Base-by-base conservation (phyloP, 1,140 invertebrate genomes). In the Tetramorium simillimum region DNA sequence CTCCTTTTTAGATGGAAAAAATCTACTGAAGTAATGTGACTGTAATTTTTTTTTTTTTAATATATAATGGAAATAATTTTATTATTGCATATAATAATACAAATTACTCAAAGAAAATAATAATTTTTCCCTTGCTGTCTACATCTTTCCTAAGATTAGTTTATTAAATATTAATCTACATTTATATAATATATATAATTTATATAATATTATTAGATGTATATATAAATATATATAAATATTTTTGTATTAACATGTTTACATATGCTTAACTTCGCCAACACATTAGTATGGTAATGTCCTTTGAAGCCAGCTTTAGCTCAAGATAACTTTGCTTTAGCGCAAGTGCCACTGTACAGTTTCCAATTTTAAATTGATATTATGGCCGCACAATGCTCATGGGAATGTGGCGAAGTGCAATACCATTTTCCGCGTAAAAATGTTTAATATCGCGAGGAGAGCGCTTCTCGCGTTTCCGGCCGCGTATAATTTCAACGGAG, bases 351-450 rank as follows among this genome's bases (percentile, higher is more conserved):
- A 43, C 49, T 70, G 33, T 21, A 65, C 3, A 5, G 28, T 80
- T 56, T 72, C 12, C 51, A 56, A 81, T 72, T 70, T 72, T 70
- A 70, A 72, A 70, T 81, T 70, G 16, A 81, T 81, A 81, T 81
- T 81, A 81, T 37, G 37, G 16, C 21, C 49, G 65, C 33, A 70
- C 33, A 37, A 65, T 33, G 21, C 76, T 78, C 24, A 3, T 14
- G 65, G 33, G 78, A 72, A 16, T 9, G 58, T 21, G 21, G 14
- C n/a, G 5, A 24, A 81, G 78, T 28, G 78, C 65, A 81, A 56
- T 81, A 81, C 14, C 49, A 72, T 56, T 81, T 56, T n/a, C 49
- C 65, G 65, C 65, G 21, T 81, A 81, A 81, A 81, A 81, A 81
- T 81, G 49, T 81, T 81, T 81, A 81, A 81, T 81, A 81, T 65